Conservation (phyloP, 1,140 invertebrate species). For the Rhyacophila brunnea region DNA sequence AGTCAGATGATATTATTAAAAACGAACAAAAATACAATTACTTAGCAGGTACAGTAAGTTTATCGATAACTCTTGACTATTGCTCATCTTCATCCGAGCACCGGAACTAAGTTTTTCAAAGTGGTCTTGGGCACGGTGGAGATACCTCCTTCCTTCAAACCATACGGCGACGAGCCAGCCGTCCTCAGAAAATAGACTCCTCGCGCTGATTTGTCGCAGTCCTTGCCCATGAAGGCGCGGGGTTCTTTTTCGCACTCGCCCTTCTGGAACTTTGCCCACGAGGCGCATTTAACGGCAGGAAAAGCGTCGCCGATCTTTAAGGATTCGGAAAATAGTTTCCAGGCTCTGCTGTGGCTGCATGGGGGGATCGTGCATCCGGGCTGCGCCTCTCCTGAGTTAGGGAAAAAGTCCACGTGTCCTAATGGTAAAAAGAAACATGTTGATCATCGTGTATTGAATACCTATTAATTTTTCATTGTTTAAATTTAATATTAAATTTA, state of each 20-base stretch:
- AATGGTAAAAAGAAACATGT: too few species aligned
- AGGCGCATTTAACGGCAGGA: constrained; percentile 1
- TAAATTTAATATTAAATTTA: too few species aligned
- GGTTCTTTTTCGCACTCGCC: constrained; percentile 31
- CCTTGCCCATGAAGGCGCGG: constrained; percentile 40
- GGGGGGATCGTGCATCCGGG: constrained; percentile 56
- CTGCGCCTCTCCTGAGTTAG: constrained; percentile 65
- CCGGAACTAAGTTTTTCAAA: too few species aligned
- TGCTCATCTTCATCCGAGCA: too few species aligned
- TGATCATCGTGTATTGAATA: too few species aligned
- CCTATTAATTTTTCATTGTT: too few species aligned
- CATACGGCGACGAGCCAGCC: constrained; percentile 37
- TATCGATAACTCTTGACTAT: too few species aligned
- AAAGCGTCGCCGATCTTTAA: constrained; percentile 40
- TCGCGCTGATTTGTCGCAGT: constrained; percentile 15
- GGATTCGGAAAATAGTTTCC: constrained; percentile 62
- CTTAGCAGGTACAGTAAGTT: too few species aligned
- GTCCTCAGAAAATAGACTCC: constrained; percentile 45
- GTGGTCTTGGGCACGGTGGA: background rate
- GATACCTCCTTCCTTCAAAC: constrained; percentile 35
- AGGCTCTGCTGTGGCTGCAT: constrained; percentile 64
- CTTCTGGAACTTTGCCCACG: constrained; percentile 40
- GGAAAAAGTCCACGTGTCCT: constrained; percentile 79
- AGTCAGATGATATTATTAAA: too few species aligned
- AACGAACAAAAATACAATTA: too few species aligned